Evolutionary conservation across 37 sponge, comb jelly and placozoan genomes (phyloP).

Genomic region (Spongilla lacustris): DNA sequence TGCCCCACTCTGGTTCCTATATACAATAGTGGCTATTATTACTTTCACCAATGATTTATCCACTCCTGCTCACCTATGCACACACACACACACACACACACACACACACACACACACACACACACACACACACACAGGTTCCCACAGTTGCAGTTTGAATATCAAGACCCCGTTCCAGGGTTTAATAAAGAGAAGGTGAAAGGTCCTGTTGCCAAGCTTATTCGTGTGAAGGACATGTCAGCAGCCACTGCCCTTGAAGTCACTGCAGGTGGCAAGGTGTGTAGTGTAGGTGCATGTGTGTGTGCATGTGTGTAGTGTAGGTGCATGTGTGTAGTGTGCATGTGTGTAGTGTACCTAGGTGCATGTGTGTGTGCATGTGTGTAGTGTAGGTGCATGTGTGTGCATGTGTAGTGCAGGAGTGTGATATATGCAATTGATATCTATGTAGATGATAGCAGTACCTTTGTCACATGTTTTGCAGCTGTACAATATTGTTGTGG

Average conservation of each 20-base stretch:
- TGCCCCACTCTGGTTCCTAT: no score
- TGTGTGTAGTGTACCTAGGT: no score
- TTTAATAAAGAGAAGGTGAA: conserved; percentile 85
- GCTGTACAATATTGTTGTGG: conserved; percentile 95
- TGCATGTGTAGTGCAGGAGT: no score
- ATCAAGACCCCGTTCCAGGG: conserved; percentile 59
- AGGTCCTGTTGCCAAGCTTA: conserved; percentile 88
- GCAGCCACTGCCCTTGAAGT: conserved; percentile 95
- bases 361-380: neutral
- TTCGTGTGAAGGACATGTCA: conserved; percentile 66
- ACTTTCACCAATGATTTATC: no score
- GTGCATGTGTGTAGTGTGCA: neutral
- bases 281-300: conserved; percentile 3
- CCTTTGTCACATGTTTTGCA: conserved; percentile 8
- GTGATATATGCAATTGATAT: no score
- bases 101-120: conserved; percentile 6
- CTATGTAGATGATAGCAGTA: no score
- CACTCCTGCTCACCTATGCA: no score
- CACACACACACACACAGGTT: conserved; percentile 57
- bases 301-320: neutral
- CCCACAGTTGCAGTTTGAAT: conserved; percentile 91
- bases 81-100: neutral
- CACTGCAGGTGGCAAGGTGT: conserved; percentile 90
- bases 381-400: neutral
- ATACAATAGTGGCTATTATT: no score